A percentile compares a stretch with the other conserved stretches of the same genome.
These are phyloP conservation scores for Theristicus caerulescens DNA, from an alignment of 2,113 vertebrate species.

Conservation along the genomic window DNA sequence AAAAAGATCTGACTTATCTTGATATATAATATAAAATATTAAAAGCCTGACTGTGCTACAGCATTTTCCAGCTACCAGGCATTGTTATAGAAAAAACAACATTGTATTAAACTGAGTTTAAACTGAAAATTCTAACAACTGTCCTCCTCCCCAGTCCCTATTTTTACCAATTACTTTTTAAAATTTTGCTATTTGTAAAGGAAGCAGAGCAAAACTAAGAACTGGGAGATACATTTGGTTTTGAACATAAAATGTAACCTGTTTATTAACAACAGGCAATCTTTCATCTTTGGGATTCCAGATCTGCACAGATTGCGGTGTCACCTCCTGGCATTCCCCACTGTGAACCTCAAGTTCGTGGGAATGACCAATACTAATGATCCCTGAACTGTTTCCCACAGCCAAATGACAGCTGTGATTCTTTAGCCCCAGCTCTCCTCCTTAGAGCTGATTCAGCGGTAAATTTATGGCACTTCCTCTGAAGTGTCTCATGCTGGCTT, in stretches of 20 bases:
- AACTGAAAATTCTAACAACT: background rate
- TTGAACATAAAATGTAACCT: conserved; percentile 65
- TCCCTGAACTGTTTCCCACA: conserved; percentile 94
- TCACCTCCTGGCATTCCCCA: conserved; percentile 82
- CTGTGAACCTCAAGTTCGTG: conserved; percentile 87
- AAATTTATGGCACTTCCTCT: conserved; percentile 85
- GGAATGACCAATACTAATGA: conserved; percentile 93
- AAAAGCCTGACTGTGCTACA: background rate
- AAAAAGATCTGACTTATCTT: background rate
- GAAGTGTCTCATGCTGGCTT: conserved; percentile 79
- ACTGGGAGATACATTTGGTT: conserved; percentile 32
- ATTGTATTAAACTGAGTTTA: background rate
- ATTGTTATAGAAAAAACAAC: background rate
- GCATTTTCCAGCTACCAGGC: background rate
- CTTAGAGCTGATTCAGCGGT: conserved; percentile 61
- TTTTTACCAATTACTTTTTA: background rate
- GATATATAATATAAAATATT: background rate
- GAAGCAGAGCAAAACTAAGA: background rate
- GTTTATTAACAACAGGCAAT: conserved; percentile 74
- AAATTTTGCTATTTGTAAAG: background rate
- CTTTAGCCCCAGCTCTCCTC: conserved; percentile 82
- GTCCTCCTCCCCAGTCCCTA: background rate
- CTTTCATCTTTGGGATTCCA: conserved; percentile 67
- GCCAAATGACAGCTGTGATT: conserved; percentile 91
- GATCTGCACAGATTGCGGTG: conserved; percentile 77